Conservation (phyloP, 2,888 invertebrate genomes). For the Molorchus minor region DNA sequence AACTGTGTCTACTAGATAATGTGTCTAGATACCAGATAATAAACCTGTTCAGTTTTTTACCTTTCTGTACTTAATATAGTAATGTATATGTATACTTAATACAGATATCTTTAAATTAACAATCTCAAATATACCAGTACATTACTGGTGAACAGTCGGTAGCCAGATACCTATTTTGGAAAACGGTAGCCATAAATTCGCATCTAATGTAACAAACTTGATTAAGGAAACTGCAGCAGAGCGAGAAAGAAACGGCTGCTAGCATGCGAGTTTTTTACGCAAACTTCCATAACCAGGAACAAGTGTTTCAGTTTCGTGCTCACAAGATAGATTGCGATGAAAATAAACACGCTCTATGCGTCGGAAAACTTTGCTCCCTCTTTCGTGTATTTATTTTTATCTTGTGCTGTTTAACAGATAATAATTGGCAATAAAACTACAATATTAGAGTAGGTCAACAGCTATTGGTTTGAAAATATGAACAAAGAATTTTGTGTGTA, state of each 20-base stretch:
- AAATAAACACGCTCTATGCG: constrained; percentile 22
- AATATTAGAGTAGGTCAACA: constrained; percentile 7
- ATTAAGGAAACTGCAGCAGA: constrained; percentile 41
- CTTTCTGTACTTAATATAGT: too few relatives aligned
- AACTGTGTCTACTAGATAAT: too few relatives aligned
- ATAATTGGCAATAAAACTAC: constrained; percentile 23
- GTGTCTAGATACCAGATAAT: too few relatives aligned
- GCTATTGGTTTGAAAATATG: background rate
- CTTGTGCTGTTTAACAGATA: constrained; percentile 17
- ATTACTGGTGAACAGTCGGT: background rate
- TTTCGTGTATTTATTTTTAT: constrained; percentile 18
- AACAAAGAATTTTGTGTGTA: too few relatives aligned
- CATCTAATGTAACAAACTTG: constrained; percentile 35
- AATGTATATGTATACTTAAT: too few relatives aligned
- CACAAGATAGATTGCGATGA: constrained; percentile 20
- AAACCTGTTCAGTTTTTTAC: too few relatives aligned
- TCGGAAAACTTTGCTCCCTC: constrained; percentile 18
- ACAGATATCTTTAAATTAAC: too few relatives aligned
- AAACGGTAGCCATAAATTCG: constrained; percentile 33
- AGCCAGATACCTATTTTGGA: background rate
- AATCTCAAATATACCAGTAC: too few relatives aligned
- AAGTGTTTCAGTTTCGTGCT: constrained; percentile 23
- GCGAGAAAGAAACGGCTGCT: constrained; percentile 9
- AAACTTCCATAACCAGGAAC: constrained; percentile 24
- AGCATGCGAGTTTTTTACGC: constrained; percentile 26